phyloP scores from a whole-genome alignment of 2,113 vertebrate genomes.

The Carassius auratus region DNA sequence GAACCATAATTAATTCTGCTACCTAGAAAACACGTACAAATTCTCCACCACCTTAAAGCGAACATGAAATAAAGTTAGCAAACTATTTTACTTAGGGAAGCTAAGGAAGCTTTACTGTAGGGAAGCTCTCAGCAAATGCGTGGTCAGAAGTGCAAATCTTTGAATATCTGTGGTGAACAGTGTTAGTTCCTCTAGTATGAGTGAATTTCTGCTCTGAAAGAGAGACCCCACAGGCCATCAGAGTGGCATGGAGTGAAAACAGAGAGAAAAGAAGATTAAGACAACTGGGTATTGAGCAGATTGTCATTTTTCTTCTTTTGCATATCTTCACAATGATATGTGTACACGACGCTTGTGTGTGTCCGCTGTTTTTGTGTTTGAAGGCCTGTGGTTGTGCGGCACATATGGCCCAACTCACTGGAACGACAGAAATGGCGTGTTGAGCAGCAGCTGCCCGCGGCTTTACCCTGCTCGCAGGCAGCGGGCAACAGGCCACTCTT shows the following conservation, averaged over 20 bases:
- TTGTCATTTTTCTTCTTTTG: not conserved
- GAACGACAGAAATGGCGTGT: slow-evolving; percentile 4
- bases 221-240: not conserved
- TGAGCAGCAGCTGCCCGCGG: slow-evolving; percentile 41
- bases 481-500: slow-evolving; percentile 1
- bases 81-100: too few relatives aligned
- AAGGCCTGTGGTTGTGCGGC: not conserved
- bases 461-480: not conserved
- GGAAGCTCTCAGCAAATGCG: slow-evolving; percentile 16
- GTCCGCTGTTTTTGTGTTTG: not conserved
- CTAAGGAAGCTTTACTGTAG: not conserved
- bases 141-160: slow-evolving; percentile 28
- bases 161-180: slow-evolving; percentile 65
- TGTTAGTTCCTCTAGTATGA: slow-evolving; percentile 54
- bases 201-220: not conserved
- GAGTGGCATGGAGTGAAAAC: not conserved
- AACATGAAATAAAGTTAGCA: not conserved
- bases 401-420: not conserved
- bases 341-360: not conserved
- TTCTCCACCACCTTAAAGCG: not conserved
- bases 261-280: slow-evolving; percentile 11
- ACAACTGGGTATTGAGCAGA: slow-evolving; percentile 10
- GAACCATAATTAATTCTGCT: not conserved
- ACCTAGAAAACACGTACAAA: not conserved
- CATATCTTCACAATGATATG: slow-evolving; percentile 3